These are phyloP conservation scores for Morpho deidamia DNA, from an alignment of 2,888 invertebrate genomes.

Conservation along the genomic window DNA sequence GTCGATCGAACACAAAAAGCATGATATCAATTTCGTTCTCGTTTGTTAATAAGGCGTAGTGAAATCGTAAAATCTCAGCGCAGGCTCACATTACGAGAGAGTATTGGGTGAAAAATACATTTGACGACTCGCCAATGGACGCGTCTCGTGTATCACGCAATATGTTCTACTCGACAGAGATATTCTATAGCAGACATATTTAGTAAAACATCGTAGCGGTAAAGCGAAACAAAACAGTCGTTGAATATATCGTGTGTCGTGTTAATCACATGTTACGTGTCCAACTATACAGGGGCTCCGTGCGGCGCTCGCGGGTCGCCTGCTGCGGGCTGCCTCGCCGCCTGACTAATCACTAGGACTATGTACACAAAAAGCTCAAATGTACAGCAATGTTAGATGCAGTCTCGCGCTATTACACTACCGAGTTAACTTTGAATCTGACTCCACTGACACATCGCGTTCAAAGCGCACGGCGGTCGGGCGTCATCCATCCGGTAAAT, in stretches of 20 bases:
- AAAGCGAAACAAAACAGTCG: constrained; percentile 75
- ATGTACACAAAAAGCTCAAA: constrained; percentile 77
- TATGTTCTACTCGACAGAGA: constrained; percentile 54
- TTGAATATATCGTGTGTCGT: constrained; percentile 63
- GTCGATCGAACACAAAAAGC: constrained; percentile 62
- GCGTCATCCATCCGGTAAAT: background rate
- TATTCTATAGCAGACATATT: constrained; percentile 53
- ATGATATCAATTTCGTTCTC: constrained; percentile 47
- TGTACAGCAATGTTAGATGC: constrained; percentile 77
- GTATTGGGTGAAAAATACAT: constrained; percentile 79
- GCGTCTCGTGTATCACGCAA: constrained; percentile 51
- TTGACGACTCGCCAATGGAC: constrained; percentile 59
- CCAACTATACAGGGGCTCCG: constrained; percentile 40
- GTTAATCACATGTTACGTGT: constrained; percentile 75
- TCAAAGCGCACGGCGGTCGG: constrained; percentile 29
- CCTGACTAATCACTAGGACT: constrained; percentile 43
- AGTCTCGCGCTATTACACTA: constrained; percentile 66
- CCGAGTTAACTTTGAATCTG: constrained; percentile 61
- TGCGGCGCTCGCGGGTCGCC: constrained; percentile 43
- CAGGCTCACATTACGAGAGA: constrained; percentile 68
- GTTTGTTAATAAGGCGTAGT: constrained; percentile 70
- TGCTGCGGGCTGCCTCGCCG: constrained; percentile 36
- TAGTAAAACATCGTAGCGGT: constrained; percentile 76
- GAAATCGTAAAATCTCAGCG: constrained; percentile 54
- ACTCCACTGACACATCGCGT: constrained; percentile 32